Base-by-base conservation (phyloP, 2,797 vertebrate genomes). In the Danionella dracula region DNA sequence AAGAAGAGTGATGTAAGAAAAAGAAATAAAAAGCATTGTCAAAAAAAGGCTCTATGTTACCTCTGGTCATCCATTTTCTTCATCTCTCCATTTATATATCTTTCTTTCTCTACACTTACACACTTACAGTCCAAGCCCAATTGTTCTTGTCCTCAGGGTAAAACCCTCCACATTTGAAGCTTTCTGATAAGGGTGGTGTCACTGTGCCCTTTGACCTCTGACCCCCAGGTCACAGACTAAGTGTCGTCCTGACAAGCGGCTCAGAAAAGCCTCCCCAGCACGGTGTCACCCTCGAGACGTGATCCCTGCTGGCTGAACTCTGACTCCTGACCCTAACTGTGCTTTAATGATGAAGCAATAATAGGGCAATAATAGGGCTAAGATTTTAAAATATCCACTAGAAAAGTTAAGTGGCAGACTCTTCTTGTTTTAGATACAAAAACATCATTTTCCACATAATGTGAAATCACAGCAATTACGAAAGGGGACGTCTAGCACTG, bases 141-240 rank as follows among this genome's bases (percentile, higher is more conserved):
- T n/a, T n/a, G 40, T 27, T 58, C 56, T 66, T 1, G 37, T 56
- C 66, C 49, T 70, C 61, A 16, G 61, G 72, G 49, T 41, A 17
- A 40, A n/a, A 50, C 40, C 49, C 32, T 65, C 29, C 59, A 53
- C 55, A 56, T 61, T 15, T 53, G 41, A 46, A 45, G 50, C 71
- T 57, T 69, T 68, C 66, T 59, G 66, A 64, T 60, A 68, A 68
- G 57, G 57, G 66, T 2, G 65, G 58, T 75, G 73, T 71, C 68
- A 38, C 41, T n/a, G 6, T 59, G 46, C 59, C 68, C 65, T 71
- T 64, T 71, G 40, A 56, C 49, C 64, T 58, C 23, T 71, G 29
- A 71, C 68, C 54, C 38, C 20, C 29, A 56, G 53, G 68, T 71
- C 68, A 66, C 56, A 46, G 46, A 59, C 66, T 68, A 62, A 73